phyloP scores from a whole-genome alignment of 2,888 invertebrate species.

The Priapulus caudatus region DNA sequence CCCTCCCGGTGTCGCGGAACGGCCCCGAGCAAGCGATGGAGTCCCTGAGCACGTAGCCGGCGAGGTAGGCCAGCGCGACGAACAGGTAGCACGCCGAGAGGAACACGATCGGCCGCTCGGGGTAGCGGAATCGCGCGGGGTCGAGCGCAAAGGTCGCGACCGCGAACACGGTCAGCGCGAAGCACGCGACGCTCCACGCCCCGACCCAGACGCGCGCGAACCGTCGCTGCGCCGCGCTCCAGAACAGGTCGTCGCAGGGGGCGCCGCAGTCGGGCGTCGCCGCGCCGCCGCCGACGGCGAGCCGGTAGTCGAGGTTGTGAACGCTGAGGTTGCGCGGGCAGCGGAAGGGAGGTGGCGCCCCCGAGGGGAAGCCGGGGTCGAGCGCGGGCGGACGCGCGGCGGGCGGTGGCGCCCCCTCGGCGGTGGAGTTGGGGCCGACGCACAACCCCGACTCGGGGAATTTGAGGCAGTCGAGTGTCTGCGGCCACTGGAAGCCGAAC shows the following conservation, averaged over 20 bases:
- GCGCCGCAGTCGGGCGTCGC: constrained; percentile 45
- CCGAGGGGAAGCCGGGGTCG: constrained; percentile 41
- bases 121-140: constrained; percentile 87
- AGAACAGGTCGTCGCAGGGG: constrained; percentile 86
- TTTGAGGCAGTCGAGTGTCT: constrained; percentile 39
- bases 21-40: too few relatives aligned
- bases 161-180: constrained; percentile 73
- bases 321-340: neutral
- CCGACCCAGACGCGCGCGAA: constrained; percentile 85
- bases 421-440: constrained; percentile 41
- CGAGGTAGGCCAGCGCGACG: constrained; percentile 75
- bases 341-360: constrained; percentile 12
- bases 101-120: constrained; percentile 93
- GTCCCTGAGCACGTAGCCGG: constrained; percentile 43
- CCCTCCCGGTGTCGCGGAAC: too few relatives aligned
- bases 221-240: constrained; percentile 61
- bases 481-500: constrained; percentile 44
- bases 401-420: neutral
- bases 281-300: too few relatives aligned
- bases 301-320: too few relatives aligned
- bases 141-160: constrained; percentile 76
- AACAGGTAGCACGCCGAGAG: constrained; percentile 89
- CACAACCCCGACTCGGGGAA: constrained; percentile 41
- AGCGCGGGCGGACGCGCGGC: constrained; percentile 42
- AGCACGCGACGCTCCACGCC: constrained; percentile 78